A percentile compares a stretch with the other conserved stretches of the same genome.
Evolutionary conservation across 2,888 invertebrate species (phyloP).

Genomic region (Pemphredon lugubris): DNA sequence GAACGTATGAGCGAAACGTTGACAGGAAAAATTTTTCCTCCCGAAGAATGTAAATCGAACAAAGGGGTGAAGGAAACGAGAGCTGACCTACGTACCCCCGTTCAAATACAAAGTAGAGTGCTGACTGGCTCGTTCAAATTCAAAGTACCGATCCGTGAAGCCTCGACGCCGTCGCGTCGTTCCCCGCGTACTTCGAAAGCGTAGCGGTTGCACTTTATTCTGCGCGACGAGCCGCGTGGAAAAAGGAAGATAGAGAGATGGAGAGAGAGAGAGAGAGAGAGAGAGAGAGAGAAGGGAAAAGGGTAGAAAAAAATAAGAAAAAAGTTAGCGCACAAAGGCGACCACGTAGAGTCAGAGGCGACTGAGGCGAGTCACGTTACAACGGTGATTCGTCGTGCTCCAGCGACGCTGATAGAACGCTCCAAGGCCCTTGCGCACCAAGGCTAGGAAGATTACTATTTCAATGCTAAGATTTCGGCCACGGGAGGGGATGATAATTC

Average conservation of each 20-base stretch:
- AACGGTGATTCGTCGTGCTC: conserved; percentile 32
- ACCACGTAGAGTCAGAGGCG: conserved; percentile 24
- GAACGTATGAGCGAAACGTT: no score
- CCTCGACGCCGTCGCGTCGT: no score
- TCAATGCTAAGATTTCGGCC: background rate
- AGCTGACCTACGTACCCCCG: background rate
- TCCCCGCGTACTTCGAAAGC: no score
- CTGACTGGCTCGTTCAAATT: background rate
- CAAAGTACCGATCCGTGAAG: background rate
- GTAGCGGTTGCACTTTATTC: no score
- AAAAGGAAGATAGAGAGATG: background rate
- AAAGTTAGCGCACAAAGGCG: conserved; percentile 18
- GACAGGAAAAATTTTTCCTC: no score
- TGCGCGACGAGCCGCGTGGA: no score
- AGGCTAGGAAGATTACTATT: background rate
- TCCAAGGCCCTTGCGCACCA: conserved; percentile 21
- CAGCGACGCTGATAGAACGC: conserved; percentile 20
- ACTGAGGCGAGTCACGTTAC: conserved; percentile 39
- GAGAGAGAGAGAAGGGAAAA: background rate
- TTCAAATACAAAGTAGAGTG: conserved; percentile 1
- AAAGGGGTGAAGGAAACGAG: no score
- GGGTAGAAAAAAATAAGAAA: conserved; percentile 4
- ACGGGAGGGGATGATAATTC: background rate
- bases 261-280: background rate
- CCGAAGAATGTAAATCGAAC: no score